Conservation (phyloP, 2,888 invertebrate species). For the Drosophila histrio region DNA sequence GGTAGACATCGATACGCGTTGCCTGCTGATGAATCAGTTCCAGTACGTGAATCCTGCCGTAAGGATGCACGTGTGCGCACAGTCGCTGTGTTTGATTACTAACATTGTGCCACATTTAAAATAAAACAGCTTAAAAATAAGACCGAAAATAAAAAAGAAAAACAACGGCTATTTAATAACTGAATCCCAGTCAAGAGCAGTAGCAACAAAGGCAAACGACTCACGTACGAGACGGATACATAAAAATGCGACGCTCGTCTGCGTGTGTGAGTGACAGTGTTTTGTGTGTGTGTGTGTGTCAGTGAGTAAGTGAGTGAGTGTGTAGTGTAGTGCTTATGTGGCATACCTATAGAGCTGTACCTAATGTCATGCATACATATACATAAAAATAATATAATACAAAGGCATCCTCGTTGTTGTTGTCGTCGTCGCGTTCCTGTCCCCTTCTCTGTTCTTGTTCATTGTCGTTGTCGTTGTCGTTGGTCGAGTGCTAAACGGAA, state of each 20-base stretch:
- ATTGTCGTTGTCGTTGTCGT: slow-evolving; percentile 29
- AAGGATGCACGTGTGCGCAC: slow-evolving; percentile 73
- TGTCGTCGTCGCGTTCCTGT: slow-evolving; percentile 23
- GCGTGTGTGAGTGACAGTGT: slow-evolving; percentile 16
- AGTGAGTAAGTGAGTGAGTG: slow-evolving; percentile 24
- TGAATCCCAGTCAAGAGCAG: slow-evolving; percentile 58
- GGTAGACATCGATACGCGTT: slow-evolving; percentile 38
- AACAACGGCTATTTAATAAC: slow-evolving; percentile 70
- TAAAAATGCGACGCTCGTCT: slow-evolving; percentile 63
- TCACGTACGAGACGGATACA: slow-evolving; percentile 74
- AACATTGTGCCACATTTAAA: slow-evolving; percentile 71
- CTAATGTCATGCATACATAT: slow-evolving; percentile 68
- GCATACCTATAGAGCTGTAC: slow-evolving; percentile 73
- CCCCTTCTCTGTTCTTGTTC: slow-evolving; percentile 15
- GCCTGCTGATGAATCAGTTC: slow-evolving; percentile 70
- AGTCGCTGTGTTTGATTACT: slow-evolving; percentile 28
- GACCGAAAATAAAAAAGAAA: slow-evolving; percentile 28
- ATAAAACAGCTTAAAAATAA: slow-evolving; percentile 51
- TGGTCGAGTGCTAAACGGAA: slow-evolving; percentile 70
- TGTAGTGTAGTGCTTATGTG: slow-evolving; percentile 48
- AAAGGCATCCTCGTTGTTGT: slow-evolving; percentile 47
- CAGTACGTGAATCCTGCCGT: slow-evolving; percentile 77
- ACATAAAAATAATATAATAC: slow-evolving; percentile 63
- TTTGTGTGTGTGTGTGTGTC: slow-evolving; percentile 9
- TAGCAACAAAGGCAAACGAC: slow-evolving; percentile 28